Evolutionary conservation across 2,113 vertebrate genomes (phyloP), one percentile per base, ranked within the genome.

Genomic region (Rhabdornis inornatus): DNA sequence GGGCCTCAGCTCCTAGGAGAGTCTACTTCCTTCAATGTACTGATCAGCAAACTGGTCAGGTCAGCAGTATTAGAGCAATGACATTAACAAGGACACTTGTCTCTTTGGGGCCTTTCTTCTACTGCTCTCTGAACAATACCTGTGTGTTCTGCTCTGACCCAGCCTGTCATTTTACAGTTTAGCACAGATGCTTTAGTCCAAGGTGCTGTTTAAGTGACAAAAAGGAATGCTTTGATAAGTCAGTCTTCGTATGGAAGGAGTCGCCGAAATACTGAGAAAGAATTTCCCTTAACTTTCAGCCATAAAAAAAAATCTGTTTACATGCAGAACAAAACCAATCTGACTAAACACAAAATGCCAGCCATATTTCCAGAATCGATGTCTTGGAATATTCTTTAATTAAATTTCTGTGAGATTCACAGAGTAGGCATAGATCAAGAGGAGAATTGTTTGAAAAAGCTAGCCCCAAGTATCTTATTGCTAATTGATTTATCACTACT

Each of bases 401-500:
- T 87, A 81, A 71, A 76, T 91, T 85, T 87, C 69, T 79, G 9
- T 2, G 1, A 80, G 37, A 60, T 19, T 90, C 44, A 75, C 49
- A 53, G 27, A 57, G 25, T 57, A 53, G 77, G 52, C 37, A 35
- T 21, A 66, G 56, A 40, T 70, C 60, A 94, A 78, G 72, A 83
- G 30, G 25, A 92, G 17, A 81, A 59, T 8, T 45, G 24, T 81
- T 94, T 95, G 81, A 96, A 94, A 68, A 92, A 95, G 40, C 49
- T 76, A 83, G 56, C 77, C 80, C 53, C 76, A 87, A 79, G 79
- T 85, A 89, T 86, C 63, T 95, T 91, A 72, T 75, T 83, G 53
- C 47, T 94, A 89, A 92, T 69, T 70, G 84, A 65, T 94, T 92
- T 80, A 61, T 91, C 65, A 80, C 82, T 82, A 96, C 71, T 96